phyloP scores from a whole-genome alignment of 1,140 invertebrate genomes.

The Dreissena rostriformis region DNA sequence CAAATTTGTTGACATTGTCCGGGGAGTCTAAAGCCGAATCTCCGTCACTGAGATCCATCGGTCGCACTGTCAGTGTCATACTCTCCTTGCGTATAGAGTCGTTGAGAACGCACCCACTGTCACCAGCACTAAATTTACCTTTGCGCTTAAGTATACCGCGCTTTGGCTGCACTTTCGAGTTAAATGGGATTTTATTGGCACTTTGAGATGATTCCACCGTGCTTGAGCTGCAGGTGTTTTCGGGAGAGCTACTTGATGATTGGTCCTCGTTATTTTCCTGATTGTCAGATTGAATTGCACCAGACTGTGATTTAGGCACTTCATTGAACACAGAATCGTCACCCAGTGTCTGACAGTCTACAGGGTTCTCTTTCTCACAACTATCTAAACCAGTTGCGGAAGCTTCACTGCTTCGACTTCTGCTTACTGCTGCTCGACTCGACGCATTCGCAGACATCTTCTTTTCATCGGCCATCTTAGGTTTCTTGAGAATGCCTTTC shows the following conservation, averaged over 20 bases:
- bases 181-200: conserved; percentile 67
- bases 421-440: background rate
- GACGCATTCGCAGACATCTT: background rate
- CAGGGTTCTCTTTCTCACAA: conserved; percentile 2
- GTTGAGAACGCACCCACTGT: conserved; percentile 72
- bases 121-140: conserved; percentile 75
- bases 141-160: conserved; percentile 76
- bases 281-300: background rate
- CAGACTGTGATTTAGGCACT: conserved; percentile 10
- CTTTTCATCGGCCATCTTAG: conserved; percentile 58
- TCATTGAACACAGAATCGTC: conserved; percentile 50
- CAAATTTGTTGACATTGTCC: conserved; percentile 20
- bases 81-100: conserved; percentile 61
- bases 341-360: background rate
- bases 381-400: background rate
- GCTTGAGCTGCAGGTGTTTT: background rate
- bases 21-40: conserved; percentile 53
- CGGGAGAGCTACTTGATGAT: conserved; percentile 26
- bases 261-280: background rate
- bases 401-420: conserved; percentile 9
- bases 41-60: conserved; percentile 53
- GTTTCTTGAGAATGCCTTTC: conserved; percentile 67
- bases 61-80: conserved; percentile 7
- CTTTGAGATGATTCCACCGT: conserved; percentile 6
- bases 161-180: conserved; percentile 73